A percentile compares a stretch with the other conserved stretches of the same genome.
phyloP scores from a whole-genome alignment of 37 sponge, comb jelly and placozoan species.

The Spongia lamella region DNA sequence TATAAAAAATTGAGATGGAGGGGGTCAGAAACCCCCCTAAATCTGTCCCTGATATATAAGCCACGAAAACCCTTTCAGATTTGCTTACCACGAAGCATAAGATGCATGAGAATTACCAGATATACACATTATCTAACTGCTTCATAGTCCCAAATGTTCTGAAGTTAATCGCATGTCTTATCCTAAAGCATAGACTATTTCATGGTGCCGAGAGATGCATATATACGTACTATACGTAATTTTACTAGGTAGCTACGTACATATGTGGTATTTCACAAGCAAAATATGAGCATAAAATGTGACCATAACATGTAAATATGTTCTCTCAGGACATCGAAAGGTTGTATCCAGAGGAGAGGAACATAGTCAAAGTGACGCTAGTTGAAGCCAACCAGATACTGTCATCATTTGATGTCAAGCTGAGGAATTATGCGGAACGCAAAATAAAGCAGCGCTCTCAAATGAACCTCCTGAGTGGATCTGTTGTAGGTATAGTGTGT shows the following conservation, averaged over 20 bases:
- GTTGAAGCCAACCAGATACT: constrained; percentile 81
- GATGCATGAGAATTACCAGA: too few relatives aligned
- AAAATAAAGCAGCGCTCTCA: constrained; percentile 48
- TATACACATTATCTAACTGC: too few relatives aligned
- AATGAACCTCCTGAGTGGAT: constrained; percentile 75
- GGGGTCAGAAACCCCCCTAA: too few relatives aligned
- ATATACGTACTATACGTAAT: neutral
- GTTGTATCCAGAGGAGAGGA: constrained; percentile 60
- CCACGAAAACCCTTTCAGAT: too few relatives aligned
- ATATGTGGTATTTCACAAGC: too few relatives aligned
- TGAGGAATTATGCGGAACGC: constrained; percentile 63
- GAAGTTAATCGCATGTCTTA: too few relatives aligned
- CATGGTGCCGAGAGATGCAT: neutral
- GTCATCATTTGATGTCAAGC: constrained; percentile 75
- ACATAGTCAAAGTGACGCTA: constrained; percentile 63
- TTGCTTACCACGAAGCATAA: too few relatives aligned
- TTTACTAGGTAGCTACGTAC: too few relatives aligned
- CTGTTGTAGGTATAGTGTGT: constrained; percentile 53
- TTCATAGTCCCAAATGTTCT: too few relatives aligned
- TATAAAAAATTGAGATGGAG: neutral
- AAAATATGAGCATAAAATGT: neutral
- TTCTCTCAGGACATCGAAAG: constrained; percentile 62
- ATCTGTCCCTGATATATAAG: too few relatives aligned
- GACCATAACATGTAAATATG: too few relatives aligned
- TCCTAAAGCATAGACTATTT: too few relatives aligned